Percentiles rank a stretch among this genome's conserved stretches.
These are phyloP conservation scores for Aphelenchoides besseyi DNA, from an alignment of 1,140 invertebrate species.

Conservation along the genomic window DNA sequence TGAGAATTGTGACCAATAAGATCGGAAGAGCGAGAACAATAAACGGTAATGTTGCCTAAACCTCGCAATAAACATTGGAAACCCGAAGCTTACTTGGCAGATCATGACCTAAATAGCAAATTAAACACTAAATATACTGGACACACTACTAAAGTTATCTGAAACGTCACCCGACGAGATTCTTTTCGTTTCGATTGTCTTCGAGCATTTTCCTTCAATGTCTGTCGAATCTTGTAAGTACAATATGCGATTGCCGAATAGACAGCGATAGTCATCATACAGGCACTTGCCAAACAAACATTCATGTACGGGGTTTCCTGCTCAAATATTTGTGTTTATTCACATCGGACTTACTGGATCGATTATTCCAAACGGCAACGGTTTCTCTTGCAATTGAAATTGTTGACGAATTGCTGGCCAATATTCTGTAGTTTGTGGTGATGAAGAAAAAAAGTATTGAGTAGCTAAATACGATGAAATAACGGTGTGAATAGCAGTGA, in stretches of 20 bases:
- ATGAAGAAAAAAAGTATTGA: not conserved
- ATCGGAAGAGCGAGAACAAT: not conserved
- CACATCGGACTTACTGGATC: conserved; percentile 9
- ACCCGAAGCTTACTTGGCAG: not conserved
- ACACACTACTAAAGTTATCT: not conserved
- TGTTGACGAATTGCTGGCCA: not conserved
- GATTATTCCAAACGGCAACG: not conserved
- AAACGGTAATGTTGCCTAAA: not conserved
- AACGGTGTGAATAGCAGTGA: conserved; percentile 3
- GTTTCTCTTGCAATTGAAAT: not conserved
- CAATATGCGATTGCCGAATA: not conserved
- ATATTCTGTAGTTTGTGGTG: too few relatives aligned
- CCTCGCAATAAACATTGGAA: too few relatives aligned
- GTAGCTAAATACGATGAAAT: not conserved
- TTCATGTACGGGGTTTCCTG: not conserved
- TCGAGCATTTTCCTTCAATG: not conserved
- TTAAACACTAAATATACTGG: not conserved
- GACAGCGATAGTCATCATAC: not conserved
- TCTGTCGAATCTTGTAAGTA: not conserved
- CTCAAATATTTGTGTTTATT: not conserved
- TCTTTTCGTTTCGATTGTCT: not conserved
- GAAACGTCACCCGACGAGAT: not conserved
- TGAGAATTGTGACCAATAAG: not conserved
- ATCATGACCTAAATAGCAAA: conserved; percentile 10
- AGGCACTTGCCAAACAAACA: not conserved